phyloP scores from a whole-genome alignment of 2,113 vertebrate species.

The cattle (Bos taurus) region ARS-UCD2.0 NC_037336.1:35619501-35620000 shows the following conservation, averaged over 20 bases:
- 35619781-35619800: background rate
- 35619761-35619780: background rate
- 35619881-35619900: background rate
- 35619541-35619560: background rate
- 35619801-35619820: background rate
- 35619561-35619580: background rate
- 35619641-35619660: background rate
- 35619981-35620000: background rate
- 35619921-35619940: background rate
- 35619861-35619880: accelerated
- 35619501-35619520: background rate
- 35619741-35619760: background rate
- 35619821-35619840: background rate
- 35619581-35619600: background rate
- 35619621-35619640: background rate
- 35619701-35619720: background rate
- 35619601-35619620: background rate
- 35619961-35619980: background rate
- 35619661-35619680: background rate
- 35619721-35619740: background rate
- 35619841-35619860: background rate
- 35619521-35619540: background rate
- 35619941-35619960: background rate
- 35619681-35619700: background rate
- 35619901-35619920: background rate